Evolutionary conservation across 2,113 vertebrate species (phyloP).

Genomic region (Trogon surrucura): DNA sequence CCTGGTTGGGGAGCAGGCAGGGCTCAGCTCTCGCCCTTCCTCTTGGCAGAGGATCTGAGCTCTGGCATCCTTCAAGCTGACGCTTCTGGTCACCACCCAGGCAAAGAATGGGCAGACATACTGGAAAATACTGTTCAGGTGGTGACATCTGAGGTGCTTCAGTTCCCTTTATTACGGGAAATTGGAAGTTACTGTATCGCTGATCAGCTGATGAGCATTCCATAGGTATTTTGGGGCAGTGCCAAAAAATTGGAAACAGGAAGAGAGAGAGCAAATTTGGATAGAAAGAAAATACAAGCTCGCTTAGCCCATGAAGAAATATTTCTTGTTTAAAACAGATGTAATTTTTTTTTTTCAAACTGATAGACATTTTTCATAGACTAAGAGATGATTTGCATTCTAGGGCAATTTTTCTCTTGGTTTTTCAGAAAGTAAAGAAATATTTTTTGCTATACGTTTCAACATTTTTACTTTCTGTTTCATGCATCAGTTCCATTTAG

Average conservation of each 20-base stretch:
- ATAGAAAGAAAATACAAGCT: not conserved
- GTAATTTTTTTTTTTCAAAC: not conserved
- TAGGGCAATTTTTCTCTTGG: not conserved
- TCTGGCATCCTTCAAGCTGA: not conserved
- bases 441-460: not conserved
- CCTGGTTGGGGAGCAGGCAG: not conserved
- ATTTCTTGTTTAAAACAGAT: not conserved
- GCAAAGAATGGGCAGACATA: not conserved
- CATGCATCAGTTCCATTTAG: not conserved
- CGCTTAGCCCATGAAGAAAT: not conserved
- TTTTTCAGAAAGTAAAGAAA: not conserved
- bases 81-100: not conserved
- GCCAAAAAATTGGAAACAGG: not conserved
- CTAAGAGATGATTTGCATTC: not conserved
- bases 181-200: not conserved
- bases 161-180: not conserved
- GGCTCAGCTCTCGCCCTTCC: rapidly evolving
- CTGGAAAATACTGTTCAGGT: not conserved
- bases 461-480: not conserved
- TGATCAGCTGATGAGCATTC: not conserved
- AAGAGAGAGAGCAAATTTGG: not conserved
- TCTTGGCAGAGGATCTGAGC: not conserved
- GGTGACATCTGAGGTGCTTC: not conserved
- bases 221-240: not conserved
- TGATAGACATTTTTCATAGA: not conserved